Conservation (phyloP, 2,888 invertebrate genomes). For the Pimpla rufipes region DNA sequence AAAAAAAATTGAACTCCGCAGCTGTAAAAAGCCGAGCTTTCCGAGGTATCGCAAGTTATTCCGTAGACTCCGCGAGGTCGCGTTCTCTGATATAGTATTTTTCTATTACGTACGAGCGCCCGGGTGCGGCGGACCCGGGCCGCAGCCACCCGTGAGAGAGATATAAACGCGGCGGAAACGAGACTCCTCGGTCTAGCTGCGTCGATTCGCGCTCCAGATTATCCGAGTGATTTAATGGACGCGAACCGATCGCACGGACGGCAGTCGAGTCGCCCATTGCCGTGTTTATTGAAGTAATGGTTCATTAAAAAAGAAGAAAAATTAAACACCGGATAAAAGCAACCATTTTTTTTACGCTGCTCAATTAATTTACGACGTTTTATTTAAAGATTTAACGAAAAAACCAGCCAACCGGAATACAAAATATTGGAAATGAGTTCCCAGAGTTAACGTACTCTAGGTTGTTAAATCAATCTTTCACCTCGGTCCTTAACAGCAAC, state of each 20-base stretch:
- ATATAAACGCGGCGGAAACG: constrained; percentile 66
- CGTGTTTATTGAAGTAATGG: neutral
- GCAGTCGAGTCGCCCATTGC: neutral
- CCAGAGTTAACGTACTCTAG: too few species aligned
- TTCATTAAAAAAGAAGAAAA: too few species aligned
- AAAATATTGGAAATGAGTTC: too few species aligned
- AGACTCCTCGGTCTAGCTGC: constrained; percentile 52
- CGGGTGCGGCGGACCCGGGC: constrained; percentile 10
- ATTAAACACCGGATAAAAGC: neutral
- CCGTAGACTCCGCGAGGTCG: constrained; percentile 31
- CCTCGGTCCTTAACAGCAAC: too few species aligned
- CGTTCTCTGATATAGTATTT: constrained; percentile 56
- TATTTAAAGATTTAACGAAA: too few species aligned
- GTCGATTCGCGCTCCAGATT: constrained; percentile 55
- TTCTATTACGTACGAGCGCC: constrained; percentile 50
- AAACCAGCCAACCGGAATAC: too few species aligned
- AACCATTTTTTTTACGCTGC: neutral
- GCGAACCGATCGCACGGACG: constrained; percentile 45
- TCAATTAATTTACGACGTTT: too few species aligned
- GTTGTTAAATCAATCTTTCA: too few species aligned
- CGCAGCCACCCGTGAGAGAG: constrained; percentile 28
- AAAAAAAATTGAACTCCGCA: constrained; percentile 10
- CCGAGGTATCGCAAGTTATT: constrained; percentile 61
- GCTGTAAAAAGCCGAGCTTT: constrained; percentile 57
- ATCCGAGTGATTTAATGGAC: constrained; percentile 63